Conservation (phyloP, 2,797 vertebrate genomes). For the Tenualosa thibaudeaui region DNA sequence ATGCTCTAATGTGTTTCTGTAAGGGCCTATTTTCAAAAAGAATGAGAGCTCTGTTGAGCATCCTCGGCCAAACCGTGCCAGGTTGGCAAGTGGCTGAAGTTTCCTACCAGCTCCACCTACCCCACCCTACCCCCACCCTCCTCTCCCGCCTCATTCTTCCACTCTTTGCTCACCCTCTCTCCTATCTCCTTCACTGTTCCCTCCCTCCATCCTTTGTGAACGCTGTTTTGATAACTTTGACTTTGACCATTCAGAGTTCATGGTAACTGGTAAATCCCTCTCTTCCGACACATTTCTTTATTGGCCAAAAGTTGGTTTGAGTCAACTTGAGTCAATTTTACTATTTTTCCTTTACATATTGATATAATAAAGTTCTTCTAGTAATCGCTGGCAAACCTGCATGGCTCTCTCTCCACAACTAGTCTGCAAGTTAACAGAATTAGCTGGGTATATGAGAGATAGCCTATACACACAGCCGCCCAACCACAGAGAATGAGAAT, state of each 20-base stretch:
- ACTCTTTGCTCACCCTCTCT: background rate
- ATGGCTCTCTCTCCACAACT: too few species aligned
- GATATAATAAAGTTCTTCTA: too few species aligned
- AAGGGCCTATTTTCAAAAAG: background rate
- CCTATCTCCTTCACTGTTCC: constrained; percentile 41
- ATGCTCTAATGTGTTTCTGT: constrained; percentile 18
- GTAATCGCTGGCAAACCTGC: too few species aligned
- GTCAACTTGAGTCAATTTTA: too few species aligned
- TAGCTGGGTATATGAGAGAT: too few species aligned
- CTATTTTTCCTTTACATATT: too few species aligned
- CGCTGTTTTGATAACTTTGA: background rate
- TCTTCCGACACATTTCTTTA: background rate
- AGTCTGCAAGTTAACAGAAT: too few species aligned
- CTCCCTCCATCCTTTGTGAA: background rate
- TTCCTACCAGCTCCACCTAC: constrained; percentile 35
- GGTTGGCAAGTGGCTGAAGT: constrained; percentile 24
- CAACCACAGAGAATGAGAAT: background rate
- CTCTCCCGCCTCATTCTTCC: background rate
- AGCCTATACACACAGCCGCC: background rate
- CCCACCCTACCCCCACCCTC: constrained; percentile 5
- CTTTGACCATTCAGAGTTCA: background rate
- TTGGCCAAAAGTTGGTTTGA: too few species aligned
- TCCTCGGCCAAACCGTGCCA: background rate
- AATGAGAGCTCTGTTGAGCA: background rate
- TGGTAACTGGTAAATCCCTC: background rate